Base-by-base conservation (phyloP, 2,113 vertebrate genomes). In the Erpornis zantholeuca region DNA sequence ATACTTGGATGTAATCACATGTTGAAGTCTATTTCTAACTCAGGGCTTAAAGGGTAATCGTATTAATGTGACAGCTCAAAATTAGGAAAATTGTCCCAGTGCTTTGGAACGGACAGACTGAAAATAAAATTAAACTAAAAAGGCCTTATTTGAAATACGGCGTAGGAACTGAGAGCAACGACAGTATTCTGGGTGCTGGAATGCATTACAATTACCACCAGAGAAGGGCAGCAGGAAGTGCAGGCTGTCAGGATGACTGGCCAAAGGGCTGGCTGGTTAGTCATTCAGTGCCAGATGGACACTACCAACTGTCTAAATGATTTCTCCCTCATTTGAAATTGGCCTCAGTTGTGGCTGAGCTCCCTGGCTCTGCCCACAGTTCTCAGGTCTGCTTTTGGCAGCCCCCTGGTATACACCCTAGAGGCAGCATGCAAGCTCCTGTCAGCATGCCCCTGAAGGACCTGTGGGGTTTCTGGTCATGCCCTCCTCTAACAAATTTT, bases 301-400 rank as follows among this genome's bases (percentile, higher is more conserved):
- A 84, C 60, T 76, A 83, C 69, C 85, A 75, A 31, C 86, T 63
- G 23, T 24, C 52, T 84, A 94, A 96, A 84, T 47, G 20, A 61
- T 92, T 86, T 95, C 60, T 85, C n/a, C 19, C 83, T 83, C 80
- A 57, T 79, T 95, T 86, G 76, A 69, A 92, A 94, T 81, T 77
- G 44, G 82, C 57, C 33, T 84, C 7, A 56, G 21, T 66, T 94
- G 63, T 68, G 86, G 63, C 36, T 81, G 44, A 88, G 33, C 8
- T 82, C 29, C 23, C 27, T 82, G 88, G 50, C 21, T 86, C 27
- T 79, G 71, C 23, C 40, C 45, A 52, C 0, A 4, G 52, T 75
- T 92, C 64, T 79, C 69, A 70, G 56, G 57, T 77, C 82, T 53
- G 57, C 59, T 80, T 28, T 33, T 81, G 80, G 81, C 69, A 82